Conservation (phyloP, 2,797 vertebrate species). For the Brachyrhaphis roseni region DNA sequence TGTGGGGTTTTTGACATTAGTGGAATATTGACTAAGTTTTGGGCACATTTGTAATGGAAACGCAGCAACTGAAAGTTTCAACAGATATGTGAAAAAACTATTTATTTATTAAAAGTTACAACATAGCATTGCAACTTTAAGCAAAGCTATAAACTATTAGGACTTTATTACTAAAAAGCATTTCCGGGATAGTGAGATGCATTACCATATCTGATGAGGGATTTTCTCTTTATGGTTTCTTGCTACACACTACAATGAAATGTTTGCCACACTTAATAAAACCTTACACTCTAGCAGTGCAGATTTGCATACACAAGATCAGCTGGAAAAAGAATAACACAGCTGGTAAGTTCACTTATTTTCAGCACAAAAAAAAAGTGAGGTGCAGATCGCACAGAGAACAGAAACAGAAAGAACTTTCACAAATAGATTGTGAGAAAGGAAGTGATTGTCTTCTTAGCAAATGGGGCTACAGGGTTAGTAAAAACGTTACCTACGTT, state of each 20-base stretch:
- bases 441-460: no score
- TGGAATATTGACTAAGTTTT: no score
- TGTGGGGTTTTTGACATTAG: background rate
- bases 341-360: background rate
- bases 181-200: background rate
- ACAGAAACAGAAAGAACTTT: no score
- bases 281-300: background rate
- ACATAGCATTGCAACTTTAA: no score
- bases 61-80: background rate
- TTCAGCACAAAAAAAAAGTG: background rate
- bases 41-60: no score
- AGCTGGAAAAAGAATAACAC: background rate
- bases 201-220: background rate
- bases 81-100: background rate
- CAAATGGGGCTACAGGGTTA: no score
- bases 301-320: background rate
- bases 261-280: background rate
- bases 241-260: background rate
- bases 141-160: background rate
- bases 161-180: no score
- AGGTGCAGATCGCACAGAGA: background rate
- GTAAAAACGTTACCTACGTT: no score
- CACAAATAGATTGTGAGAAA: no score
- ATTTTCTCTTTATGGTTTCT: background rate
- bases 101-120: background rate